Conservation (phyloP, 2,113 vertebrate genomes). For the Toxostoma redivivum region DNA sequence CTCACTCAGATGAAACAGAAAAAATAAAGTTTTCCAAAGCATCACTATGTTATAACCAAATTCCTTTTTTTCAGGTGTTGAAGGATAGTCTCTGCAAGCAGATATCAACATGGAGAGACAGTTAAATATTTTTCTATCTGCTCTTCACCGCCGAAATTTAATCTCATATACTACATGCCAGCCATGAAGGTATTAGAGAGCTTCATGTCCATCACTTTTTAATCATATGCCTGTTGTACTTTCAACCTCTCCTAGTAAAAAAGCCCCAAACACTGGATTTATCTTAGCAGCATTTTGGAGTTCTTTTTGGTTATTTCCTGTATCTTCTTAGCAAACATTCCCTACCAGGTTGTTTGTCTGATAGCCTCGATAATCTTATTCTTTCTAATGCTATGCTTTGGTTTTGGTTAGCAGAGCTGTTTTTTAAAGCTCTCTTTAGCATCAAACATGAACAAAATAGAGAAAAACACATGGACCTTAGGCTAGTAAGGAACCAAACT, state of each 20-base stretch:
- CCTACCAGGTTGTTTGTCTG: background rate
- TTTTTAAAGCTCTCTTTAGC: background rate
- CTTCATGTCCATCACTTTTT: background rate
- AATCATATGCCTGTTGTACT: background rate
- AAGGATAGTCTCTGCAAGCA: background rate
- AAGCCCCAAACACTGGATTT: background rate
- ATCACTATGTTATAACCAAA: background rate
- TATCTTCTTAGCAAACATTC: background rate
- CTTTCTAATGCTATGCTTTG: background rate
- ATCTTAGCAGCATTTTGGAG: background rate
- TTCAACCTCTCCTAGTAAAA: background rate
- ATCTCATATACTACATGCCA: background rate
- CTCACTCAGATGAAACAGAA: background rate
- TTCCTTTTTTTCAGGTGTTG: background rate
- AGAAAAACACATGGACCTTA: background rate
- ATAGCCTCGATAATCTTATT: background rate
- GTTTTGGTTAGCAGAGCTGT: background rate
- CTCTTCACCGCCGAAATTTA: background rate
- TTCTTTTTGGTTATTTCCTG: background rate
- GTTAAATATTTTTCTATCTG: background rate
- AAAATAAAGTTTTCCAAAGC: background rate
- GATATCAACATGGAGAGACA: background rate
- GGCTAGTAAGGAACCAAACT: background rate
- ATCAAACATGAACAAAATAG: background rate
- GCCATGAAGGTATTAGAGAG: background rate